These are phyloP conservation scores for Lacerta bilineata DNA, from an alignment of 2,797 vertebrate genomes.

Conservation along the genomic window DNA sequence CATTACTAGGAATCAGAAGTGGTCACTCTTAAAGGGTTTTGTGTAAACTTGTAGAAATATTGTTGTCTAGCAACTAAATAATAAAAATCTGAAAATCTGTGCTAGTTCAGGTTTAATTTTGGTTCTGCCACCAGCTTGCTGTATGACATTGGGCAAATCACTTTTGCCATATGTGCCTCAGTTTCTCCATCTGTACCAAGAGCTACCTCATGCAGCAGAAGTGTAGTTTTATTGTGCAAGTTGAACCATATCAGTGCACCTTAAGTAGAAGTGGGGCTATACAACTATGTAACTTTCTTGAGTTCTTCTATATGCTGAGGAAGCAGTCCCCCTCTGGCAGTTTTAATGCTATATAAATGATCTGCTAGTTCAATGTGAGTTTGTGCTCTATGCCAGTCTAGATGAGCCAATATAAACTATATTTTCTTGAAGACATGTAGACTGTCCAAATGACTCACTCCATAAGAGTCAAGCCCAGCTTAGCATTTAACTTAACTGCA, in stretches of 20 bases:
- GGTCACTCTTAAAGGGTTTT: conserved; percentile 41
- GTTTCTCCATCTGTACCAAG: conserved; percentile 68
- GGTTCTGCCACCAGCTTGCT: conserved; percentile 49
- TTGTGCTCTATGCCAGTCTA: conserved; percentile 4
- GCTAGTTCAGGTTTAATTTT: conserved; percentile 58
- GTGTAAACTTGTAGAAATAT: conserved; percentile 36
- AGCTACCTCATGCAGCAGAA: conserved; percentile 69
- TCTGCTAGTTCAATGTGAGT: neutral
- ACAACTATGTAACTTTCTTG: conserved; percentile 25
- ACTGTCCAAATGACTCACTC: neutral
- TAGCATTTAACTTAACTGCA: neutral
- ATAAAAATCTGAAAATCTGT: conserved; percentile 47
- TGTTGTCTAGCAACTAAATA: conserved; percentile 21
- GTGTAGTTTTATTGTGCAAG: conserved; percentile 41
- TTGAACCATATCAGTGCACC: neutral
- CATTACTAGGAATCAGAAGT: conserved; percentile 47
- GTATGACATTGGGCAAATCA: conserved; percentile 67
- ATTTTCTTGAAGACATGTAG: neutral
- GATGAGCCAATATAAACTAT: neutral
- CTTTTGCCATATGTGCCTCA: conserved; percentile 65
- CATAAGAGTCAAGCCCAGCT: neutral
- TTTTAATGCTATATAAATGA: neutral
- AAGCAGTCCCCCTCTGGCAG: neutral
- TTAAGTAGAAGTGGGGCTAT: conserved; percentile 5
- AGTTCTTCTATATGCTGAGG: conserved; percentile 21